phyloP scores from a whole-genome alignment of 2,113 vertebrate genomes.

The Himantopus leucocephalus region DNA sequence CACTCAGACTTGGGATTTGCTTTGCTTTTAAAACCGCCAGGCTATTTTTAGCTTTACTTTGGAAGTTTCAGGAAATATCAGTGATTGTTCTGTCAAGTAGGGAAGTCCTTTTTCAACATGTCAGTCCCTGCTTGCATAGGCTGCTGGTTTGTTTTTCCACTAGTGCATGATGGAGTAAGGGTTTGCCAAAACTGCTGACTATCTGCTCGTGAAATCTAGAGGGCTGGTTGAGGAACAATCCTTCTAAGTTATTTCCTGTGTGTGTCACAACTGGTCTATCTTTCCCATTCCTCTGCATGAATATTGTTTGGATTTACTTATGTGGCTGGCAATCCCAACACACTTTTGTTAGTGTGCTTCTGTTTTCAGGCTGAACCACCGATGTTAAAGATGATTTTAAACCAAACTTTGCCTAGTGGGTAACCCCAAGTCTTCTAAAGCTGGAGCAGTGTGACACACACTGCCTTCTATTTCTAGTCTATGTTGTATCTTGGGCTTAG shows the following conservation, averaged over 20 bases:
- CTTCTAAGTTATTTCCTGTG: not conserved
- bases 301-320: not conserved
- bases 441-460: not conserved
- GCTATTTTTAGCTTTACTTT: not conserved
- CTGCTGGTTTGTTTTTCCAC: slow-evolving; percentile 19
- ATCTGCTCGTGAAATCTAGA: not conserved
- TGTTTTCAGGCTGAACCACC: not conserved
- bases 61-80: slow-evolving; percentile 25
- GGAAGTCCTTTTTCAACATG: slow-evolving; percentile 3
- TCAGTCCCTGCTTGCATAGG: slow-evolving; percentile 33
- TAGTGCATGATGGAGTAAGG: slow-evolving; percentile 46
- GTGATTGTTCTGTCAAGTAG: slow-evolving; percentile 36
- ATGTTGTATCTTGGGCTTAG: not conserved
- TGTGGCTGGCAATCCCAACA: not conserved
- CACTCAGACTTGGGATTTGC: not conserved
- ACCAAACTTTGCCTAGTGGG: not conserved
- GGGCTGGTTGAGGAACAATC: not conserved
- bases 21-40: not conserved
- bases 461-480: not conserved
- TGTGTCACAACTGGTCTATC: slow-evolving; percentile 11
- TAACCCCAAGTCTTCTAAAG: not conserved
- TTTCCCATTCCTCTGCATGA: not conserved
- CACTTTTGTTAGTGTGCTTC: not conserved
- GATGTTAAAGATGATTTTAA: not conserved
- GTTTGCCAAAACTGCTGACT: slow-evolving; percentile 25